Conservation (phyloP, 2,888 invertebrate species). For the Oxystoma pomonae region DNA sequence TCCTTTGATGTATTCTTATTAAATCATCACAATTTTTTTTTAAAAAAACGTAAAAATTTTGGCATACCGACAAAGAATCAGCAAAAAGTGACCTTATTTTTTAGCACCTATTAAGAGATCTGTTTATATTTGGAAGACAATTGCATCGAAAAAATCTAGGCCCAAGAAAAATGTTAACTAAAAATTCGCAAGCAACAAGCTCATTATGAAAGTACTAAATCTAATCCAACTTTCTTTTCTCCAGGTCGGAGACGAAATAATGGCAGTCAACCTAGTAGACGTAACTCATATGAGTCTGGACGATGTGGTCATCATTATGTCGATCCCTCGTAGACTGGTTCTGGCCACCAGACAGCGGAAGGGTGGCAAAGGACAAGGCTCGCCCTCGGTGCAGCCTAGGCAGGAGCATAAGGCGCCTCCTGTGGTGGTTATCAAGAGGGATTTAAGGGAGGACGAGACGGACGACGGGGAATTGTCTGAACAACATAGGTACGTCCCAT, state of each 20-base stretch:
- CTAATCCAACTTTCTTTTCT: no score
- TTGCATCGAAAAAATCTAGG: no score
- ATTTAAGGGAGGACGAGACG: conserved; percentile 77
- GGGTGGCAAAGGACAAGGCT: conserved; percentile 53
- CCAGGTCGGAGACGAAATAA: conserved; percentile 97
- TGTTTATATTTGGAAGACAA: no score
- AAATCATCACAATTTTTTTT: no score
- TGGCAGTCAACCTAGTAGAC: conserved; percentile 96
- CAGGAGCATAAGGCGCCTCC: conserved; percentile 85
- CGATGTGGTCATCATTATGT: conserved; percentile 99
- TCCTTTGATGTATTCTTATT: no score
- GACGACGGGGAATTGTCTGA: conserved; percentile 58
- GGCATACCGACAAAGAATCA: no score
- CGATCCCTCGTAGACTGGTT: conserved; percentile 92
- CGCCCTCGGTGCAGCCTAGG: conserved; percentile 59
- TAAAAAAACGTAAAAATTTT: no score
- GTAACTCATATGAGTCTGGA: conserved; percentile 97
- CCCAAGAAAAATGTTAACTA: no score
- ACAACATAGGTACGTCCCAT: conserved; percentile 40
- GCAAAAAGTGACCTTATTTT: no score
- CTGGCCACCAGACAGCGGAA: conserved; percentile 87
- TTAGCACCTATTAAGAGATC: no score
- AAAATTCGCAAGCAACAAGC: no score
- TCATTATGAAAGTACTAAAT: no score
- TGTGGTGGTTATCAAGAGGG: conserved; percentile 86